These are phyloP conservation scores for Oligia fasciuncula DNA, from an alignment of 2,888 invertebrate species.

Conservation along the genomic window DNA sequence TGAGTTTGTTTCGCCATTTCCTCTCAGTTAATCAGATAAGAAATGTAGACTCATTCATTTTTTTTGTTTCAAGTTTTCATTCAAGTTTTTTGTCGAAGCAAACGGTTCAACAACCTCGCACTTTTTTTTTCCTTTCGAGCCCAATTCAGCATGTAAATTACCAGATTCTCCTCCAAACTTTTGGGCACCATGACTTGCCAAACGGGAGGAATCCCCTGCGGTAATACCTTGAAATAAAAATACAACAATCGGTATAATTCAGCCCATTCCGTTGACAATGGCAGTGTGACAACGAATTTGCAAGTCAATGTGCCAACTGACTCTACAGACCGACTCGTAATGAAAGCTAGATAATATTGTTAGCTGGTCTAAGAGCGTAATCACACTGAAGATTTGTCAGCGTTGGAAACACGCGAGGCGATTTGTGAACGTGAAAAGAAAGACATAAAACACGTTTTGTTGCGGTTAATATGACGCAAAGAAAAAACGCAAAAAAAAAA, in stretches of 20 bases:
- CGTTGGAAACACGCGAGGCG: too few species aligned
- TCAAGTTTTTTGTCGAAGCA: neutral
- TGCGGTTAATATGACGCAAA: neutral
- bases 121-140: constrained; percentile 20
- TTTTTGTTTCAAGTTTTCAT: too few species aligned
- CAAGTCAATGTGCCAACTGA: constrained; percentile 63
- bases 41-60: too few species aligned
- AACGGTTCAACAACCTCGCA: neutral
- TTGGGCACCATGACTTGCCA: constrained; percentile 9
- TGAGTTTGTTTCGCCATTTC: too few species aligned
- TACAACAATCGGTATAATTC: constrained; percentile 49
- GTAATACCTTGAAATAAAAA: constrained; percentile 32
- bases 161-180: constrained; percentile 35
- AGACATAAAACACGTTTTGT: neutral
- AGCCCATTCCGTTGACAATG: constrained; percentile 43
- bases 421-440: neutral
- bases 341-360: constrained; percentile 60
- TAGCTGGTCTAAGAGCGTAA: constrained; percentile 33
- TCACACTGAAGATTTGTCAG: constrained; percentile 8
- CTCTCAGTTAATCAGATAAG: too few species aligned
- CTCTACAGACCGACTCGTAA: constrained; percentile 45
- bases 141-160: constrained; percentile 41
- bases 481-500: neutral
- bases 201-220: constrained; percentile 38
- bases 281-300: constrained; percentile 61